A percentile compares a stretch with the other conserved stretches of the same genome.
These are phyloP conservation scores for Serinus canaria DNA, from an alignment of 2,113 vertebrate genomes.

Conservation along the genomic window DNA sequence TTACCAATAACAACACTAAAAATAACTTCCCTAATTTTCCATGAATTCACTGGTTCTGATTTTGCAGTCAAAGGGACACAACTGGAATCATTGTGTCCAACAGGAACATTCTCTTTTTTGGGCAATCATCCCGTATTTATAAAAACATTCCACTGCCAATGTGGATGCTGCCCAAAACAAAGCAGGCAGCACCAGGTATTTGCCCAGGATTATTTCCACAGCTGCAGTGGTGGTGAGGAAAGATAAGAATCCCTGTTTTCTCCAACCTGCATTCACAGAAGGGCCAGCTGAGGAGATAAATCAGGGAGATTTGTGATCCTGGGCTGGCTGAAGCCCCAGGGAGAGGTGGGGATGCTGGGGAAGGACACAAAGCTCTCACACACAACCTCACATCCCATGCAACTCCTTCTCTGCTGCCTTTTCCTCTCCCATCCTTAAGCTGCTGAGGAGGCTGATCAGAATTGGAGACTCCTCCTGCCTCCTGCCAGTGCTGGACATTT, in stretches of 20 bases:
- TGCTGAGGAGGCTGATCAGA: conserved; percentile 87
- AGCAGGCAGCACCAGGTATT: not conserved
- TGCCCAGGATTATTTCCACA: not conserved
- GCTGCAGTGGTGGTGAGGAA: not conserved
- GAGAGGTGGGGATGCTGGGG: not conserved
- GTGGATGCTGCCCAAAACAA: not conserved
- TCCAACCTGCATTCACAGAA: not conserved
- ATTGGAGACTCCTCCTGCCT: conserved; percentile 86
- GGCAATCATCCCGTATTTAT: not conserved
- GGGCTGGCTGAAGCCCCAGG: not conserved
- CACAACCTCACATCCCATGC: not conserved
- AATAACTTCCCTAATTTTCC: not conserved
- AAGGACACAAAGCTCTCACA: not conserved
- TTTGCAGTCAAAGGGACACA: no score
- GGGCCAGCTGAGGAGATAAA: not conserved
- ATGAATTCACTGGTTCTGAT: not conserved
- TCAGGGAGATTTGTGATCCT: not conserved
- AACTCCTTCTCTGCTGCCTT: not conserved
- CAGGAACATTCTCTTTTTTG: not conserved
- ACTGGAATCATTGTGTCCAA: not conserved
- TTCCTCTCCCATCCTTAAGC: conserved; percentile 57
- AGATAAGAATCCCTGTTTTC: not conserved
- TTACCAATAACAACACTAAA: not conserved
- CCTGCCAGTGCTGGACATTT: conserved; percentile 80
- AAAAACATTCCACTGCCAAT: not conserved